Evolutionary conservation across 1,140 invertebrate species (phyloP).

Genomic region (Neuroterus valhalla): DNA sequence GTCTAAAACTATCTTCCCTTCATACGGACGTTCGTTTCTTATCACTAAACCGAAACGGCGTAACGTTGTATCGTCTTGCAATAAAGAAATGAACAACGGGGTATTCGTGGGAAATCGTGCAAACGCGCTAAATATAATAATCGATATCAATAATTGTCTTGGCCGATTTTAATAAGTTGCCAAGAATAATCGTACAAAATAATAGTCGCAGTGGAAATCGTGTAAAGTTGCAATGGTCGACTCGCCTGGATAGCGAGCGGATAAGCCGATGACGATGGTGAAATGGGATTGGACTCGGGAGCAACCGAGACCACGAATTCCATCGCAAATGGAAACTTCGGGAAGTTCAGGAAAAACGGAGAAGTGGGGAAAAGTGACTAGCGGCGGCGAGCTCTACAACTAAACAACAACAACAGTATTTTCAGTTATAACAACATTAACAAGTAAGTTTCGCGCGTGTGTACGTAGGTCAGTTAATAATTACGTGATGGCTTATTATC

Average conservation of each 20-base stretch:
- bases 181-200: no score
- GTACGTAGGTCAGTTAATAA: constrained; percentile 63
- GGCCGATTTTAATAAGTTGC: not conserved
- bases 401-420: constrained; percentile 77
- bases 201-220: constrained; percentile 19
- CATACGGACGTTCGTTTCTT: not conserved
- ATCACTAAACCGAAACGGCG: constrained; percentile 27
- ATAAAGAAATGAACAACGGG: not conserved
- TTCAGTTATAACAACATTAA: constrained; percentile 76
- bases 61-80: constrained; percentile 17
- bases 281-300: no score
- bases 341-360: constrained; percentile 28
- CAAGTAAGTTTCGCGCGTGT: constrained; percentile 73
- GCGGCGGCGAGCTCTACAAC: constrained; percentile 76
- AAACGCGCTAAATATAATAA: constrained; percentile 55
- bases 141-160: constrained; percentile 61
- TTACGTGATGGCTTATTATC: constrained; percentile 37
- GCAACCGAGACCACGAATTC: constrained; percentile 49
- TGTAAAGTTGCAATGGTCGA: constrained; percentile 28
- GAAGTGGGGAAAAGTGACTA: constrained; percentile 70
- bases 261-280: constrained; percentile 43
- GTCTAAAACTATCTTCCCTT: not conserved
- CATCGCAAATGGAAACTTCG: constrained; percentile 34
- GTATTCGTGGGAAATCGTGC: not conserved
- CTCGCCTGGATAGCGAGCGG: constrained; percentile 22